Evolutionary conservation across 2,797 vertebrate genomes (phyloP).

Genomic region (Pseudochromis fuscus): DNA sequence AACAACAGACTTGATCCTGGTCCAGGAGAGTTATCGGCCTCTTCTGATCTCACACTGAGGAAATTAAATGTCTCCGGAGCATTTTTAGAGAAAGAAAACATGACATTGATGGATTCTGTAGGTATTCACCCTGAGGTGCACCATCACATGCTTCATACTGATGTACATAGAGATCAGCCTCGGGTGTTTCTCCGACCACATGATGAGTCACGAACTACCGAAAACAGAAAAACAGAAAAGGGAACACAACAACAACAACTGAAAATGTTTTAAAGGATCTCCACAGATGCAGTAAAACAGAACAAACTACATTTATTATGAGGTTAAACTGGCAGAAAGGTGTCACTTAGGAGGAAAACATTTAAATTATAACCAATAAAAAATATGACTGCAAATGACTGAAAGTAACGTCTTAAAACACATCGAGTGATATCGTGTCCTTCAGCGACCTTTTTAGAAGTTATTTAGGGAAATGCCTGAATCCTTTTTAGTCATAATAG

Average conservation of each 20-base stretch:
- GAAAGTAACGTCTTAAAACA: no score
- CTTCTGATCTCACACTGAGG: conserved; percentile 11
- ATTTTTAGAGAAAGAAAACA: not conserved
- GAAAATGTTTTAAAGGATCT: conserved; percentile 20
- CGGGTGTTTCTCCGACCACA: conserved; percentile 10
- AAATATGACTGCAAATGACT: no score
- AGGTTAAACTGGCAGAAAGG: no score
- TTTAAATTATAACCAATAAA: no score
- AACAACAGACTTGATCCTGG: conserved; percentile 2
- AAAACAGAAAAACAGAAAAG: conserved; percentile 26
- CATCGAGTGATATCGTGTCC: no score
- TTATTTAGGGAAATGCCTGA: no score
- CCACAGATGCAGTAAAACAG: not conserved
- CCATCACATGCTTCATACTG: conserved; percentile 19
- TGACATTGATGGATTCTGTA: not conserved
- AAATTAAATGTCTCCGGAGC: conserved; percentile 11
- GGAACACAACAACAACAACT: not conserved
- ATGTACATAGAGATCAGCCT: not conserved
- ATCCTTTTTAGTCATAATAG: no score
- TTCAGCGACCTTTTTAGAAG: no score
- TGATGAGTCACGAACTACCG: not conserved
- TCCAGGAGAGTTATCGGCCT: no score
- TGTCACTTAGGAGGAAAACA: no score
- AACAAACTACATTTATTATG: no score
- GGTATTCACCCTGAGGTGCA: conserved; percentile 5